Conservation (phyloP, 1,140 invertebrate genomes). For the Euborellia annulipes region DNA sequence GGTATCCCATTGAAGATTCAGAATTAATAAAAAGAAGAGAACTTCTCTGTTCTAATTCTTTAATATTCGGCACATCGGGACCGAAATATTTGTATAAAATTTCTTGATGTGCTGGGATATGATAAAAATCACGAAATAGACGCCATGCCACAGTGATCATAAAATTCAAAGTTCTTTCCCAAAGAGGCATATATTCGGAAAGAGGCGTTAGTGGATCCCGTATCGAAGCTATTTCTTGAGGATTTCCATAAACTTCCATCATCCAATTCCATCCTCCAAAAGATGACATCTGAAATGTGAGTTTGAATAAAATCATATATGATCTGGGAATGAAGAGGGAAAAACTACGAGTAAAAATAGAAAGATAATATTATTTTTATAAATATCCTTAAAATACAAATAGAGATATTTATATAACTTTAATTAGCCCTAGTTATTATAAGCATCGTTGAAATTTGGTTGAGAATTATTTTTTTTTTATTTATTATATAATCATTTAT, state of each 20-base stretch:
- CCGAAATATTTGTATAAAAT: conserved; percentile 25
- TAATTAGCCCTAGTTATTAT: too few relatives aligned
- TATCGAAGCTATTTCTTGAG: conserved; percentile 15
- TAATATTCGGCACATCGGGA: conserved; percentile 16
- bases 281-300: neutral
- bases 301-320: too few relatives aligned
- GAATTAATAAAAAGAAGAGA: conserved; percentile 36
- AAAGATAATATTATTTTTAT: too few relatives aligned
- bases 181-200: conserved; percentile 12
- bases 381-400: too few relatives aligned
- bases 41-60: conserved; percentile 22
- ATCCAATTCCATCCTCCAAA: too few relatives aligned
- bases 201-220: conserved; percentile 12
- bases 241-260: conserved; percentile 11
- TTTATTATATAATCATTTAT: too few relatives aligned
- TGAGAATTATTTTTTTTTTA: too few relatives aligned
- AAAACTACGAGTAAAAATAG: too few relatives aligned
- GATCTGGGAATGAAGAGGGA: too few relatives aligned
- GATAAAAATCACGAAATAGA: conserved; percentile 5
- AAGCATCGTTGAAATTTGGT: too few relatives aligned
- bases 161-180: conserved; percentile 3
- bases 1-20: conserved; percentile 33
- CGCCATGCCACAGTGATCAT: neutral
- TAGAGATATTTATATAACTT: too few relatives aligned
- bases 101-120: conserved; percentile 22